Evolutionary conservation across 1,140 invertebrate species (phyloP).

Genomic region (Scylla paramamosain): DNA sequence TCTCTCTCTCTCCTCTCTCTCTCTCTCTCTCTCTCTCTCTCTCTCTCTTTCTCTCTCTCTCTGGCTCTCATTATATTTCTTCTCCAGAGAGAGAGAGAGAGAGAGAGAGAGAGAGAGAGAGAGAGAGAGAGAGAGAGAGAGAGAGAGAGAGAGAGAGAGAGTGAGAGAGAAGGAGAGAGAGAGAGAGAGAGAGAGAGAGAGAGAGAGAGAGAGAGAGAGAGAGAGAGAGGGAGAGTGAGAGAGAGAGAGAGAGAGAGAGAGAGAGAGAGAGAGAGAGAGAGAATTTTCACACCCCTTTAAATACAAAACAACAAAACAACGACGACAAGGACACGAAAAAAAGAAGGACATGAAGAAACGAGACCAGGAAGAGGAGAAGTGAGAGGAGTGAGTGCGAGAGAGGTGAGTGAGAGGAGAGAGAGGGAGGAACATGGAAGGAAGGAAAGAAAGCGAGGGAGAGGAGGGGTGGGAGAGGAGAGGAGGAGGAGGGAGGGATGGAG

Average conservation of each 20-base stretch:
- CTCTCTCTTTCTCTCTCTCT: too few relatives aligned
- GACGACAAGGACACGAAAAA: background rate
- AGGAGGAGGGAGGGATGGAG: background rate
- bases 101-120: background rate
- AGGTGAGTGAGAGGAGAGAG: background rate
- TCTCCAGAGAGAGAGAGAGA: background rate
- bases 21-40: too few relatives aligned
- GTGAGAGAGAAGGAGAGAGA: background rate
- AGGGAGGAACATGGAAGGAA: background rate
- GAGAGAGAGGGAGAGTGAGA: slow-evolving; percentile 25
- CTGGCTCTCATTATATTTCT: too few relatives aligned
- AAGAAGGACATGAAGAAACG: background rate
- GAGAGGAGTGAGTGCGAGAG: background rate
- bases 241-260: slow-evolving; percentile 43
- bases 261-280: slow-evolving; percentile 37
- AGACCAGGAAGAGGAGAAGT: background rate
- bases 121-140: too few relatives aligned
- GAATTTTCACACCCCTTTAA: background rate
- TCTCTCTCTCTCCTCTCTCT: too few relatives aligned
- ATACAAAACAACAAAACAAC: too few relatives aligned
- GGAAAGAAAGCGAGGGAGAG: background rate
- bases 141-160: background rate
- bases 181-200: background rate
- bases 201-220: slow-evolving; percentile 21
- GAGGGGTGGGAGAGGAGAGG: background rate